These are phyloP conservation scores for Ruditapes philippinarum DNA, from an alignment of 1,140 invertebrate genomes.

Conservation along the genomic window DNA sequence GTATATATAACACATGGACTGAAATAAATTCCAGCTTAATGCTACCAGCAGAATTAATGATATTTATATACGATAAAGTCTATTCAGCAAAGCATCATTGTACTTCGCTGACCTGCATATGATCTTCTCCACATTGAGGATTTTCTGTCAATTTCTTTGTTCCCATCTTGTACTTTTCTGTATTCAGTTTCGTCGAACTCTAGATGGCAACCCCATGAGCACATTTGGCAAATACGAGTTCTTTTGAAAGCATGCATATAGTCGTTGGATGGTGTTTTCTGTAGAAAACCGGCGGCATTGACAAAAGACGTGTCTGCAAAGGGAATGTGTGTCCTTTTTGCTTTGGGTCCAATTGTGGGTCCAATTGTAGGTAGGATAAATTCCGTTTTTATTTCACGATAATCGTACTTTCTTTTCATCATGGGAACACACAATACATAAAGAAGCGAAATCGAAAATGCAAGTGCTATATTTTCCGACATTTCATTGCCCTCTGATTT, in stretches of 20 bases:
- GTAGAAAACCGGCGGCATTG: constrained; percentile 10
- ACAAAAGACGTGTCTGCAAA: constrained; percentile 39
- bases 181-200: no score
- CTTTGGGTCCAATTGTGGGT: no score
- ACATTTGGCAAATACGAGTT: background rate
- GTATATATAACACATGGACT: no score
- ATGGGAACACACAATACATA: constrained; percentile 72
- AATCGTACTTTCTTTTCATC: constrained; percentile 18
- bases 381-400: background rate
- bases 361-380: background rate
- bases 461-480: constrained; percentile 71
- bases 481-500: constrained; percentile 58
- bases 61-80: no score
- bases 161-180: no score
- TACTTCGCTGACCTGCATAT: no score
- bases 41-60: no score
- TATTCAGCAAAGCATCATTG: no score
- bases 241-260: constrained; percentile 25
- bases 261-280: constrained; percentile 15
- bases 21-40: no score
- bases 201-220: background rate
- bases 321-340: background rate
- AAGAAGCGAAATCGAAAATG: constrained; percentile 72
- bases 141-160: no score
- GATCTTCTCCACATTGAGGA: no score